Evolutionary conservation across 2,888 invertebrate species (phyloP), one percentile per base, ranked within the genome.

Genomic region (Parnassius orleans): DNA sequence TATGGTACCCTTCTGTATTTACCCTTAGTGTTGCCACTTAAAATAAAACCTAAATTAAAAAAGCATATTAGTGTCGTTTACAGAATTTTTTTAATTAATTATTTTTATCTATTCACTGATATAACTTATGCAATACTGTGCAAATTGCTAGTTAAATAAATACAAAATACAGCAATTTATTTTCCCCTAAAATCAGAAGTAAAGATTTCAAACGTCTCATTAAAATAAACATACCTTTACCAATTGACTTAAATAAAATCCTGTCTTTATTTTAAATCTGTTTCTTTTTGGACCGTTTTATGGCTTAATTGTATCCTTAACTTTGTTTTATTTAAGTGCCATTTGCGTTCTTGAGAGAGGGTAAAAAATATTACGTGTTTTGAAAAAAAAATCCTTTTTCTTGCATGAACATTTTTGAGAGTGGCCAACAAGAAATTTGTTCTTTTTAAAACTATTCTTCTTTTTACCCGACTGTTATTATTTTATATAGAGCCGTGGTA

Each of bases 291-390:
- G 24, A 50, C 55, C 43, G 44, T 33, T 61, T 59, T 61, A 61
- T 61, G 44, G 60, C 60, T 61, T 61, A 61, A 61, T 61, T 55
- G 60, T 53, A 47, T 55, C 33, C 48, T 44, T 24, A 55, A 48
- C 33, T 61, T 55, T 61, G 54, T 55, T 47, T 51, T 55, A 15
- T 55, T 51, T 55, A 48, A 61, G 51, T 44, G 50, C 24, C 43
- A 53, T 41, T 48, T 24, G 19, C 50, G 50, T 50, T 54, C 57
- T 57, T 42, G 11, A 10, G 50, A 11, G 48, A 42, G 47, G 41
- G 24, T 10, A 48, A 15, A 15, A 47, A 47, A 43, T n/a, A 47
- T 53, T 48, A 43, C 43, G 46, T 46, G 53, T 53, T 59, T 59
- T 41, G 53, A 14, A 41, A 50, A 42, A 57, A 42, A 41, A 48